Evolutionary conservation across 2,797 vertebrate genomes (phyloP).

Genomic region (Pitangus sulphuratus): DNA sequence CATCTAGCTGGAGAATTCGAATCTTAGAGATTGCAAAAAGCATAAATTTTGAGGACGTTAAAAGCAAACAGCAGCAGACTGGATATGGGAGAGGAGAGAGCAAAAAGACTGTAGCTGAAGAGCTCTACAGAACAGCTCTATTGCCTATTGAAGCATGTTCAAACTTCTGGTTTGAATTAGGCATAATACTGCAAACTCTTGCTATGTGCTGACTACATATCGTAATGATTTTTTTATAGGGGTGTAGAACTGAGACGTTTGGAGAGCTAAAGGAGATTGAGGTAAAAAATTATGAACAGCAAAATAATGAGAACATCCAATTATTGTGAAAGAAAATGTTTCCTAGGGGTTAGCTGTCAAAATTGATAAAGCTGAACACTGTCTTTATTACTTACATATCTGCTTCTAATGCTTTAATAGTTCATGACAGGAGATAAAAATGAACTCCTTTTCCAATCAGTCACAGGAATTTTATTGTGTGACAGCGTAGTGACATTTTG

Average conservation of each 20-base stretch:
- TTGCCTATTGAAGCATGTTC: background rate
- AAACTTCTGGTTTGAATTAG: background rate
- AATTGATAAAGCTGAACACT: background rate
- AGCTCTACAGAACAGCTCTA: background rate
- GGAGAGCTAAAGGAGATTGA: background rate
- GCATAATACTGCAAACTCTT: background rate
- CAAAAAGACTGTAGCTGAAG: background rate
- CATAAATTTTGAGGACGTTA: background rate
- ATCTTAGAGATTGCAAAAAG: background rate
- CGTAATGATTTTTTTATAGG: background rate
- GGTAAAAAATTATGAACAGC: background rate
- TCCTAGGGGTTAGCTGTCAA: background rate
- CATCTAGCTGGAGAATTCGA: background rate
- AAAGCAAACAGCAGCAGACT: background rate
- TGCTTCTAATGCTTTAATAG: slow-evolving; percentile 7
- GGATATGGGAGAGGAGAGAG: background rate
- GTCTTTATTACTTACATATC: background rate
- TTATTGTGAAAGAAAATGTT: background rate
- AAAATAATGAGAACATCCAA: background rate
- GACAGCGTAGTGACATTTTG: background rate
- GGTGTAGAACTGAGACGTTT: background rate
- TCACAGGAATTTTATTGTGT: background rate
- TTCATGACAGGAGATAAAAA: background rate
- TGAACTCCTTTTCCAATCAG: slow-evolving; percentile 1
- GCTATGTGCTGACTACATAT: background rate